These are phyloP conservation scores for Ceratina australensis DNA, from an alignment of 1,140 invertebrate species.

Conservation along the genomic window DNA sequence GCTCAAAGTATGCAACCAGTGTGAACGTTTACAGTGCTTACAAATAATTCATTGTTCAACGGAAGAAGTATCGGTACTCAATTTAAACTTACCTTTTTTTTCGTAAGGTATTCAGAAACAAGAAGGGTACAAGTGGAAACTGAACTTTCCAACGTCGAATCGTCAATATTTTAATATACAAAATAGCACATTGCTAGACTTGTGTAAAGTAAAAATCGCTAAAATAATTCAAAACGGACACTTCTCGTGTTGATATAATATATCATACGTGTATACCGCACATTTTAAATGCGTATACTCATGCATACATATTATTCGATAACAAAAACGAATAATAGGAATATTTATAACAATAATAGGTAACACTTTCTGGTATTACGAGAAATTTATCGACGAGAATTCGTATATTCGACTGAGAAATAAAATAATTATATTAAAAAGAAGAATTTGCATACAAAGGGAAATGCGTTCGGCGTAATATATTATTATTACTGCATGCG, in stretches of 20 bases:
- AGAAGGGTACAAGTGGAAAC: neutral
- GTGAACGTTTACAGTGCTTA: neutral
- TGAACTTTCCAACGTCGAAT: neutral
- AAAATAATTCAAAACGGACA: neutral
- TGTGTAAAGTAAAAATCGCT: conserved; percentile 1
- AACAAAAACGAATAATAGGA: conserved; percentile 14
- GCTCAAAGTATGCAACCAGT: neutral
- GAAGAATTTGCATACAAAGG: conserved; percentile 8
- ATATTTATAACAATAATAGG: neutral
- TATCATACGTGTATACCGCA: conserved; percentile 8
- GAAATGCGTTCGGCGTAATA: conserved; percentile 5
- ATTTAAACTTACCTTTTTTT: neutral
- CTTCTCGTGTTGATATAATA: neutral
- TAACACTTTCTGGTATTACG: conserved; percentile 1
- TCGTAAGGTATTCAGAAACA: neutral
- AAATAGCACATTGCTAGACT: neutral
- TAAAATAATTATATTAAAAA: conserved; percentile 11
- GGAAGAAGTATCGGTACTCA: neutral
- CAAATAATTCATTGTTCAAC: neutral
- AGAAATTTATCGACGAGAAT: neutral
- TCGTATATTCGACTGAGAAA: neutral
- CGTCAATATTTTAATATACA: conserved; percentile 11
- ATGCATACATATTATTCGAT: neutral
- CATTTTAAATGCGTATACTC: neutral
- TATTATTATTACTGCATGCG: conserved; percentile 20